These are phyloP conservation scores for Gila orcuttii DNA, from an alignment of 2,113 vertebrate species.

Conservation along the genomic window DNA sequence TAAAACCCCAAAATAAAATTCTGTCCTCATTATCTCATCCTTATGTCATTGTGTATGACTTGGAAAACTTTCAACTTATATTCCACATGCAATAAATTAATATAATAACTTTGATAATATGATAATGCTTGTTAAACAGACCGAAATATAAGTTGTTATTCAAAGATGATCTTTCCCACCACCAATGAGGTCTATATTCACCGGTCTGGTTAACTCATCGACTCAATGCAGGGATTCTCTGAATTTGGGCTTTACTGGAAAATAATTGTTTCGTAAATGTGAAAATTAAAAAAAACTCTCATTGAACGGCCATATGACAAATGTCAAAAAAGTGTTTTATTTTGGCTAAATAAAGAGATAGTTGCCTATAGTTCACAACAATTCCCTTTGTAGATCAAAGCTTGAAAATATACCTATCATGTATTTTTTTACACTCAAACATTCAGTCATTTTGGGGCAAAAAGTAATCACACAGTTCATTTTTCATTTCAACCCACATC, in stretches of 20 bases:
- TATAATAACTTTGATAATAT: background rate
- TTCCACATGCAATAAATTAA: background rate
- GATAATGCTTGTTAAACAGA: background rate
- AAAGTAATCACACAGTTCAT: background rate
- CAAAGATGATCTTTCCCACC: background rate
- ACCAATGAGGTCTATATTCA: too few relatives aligned
- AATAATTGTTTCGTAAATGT: background rate
- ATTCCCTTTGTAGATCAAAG: background rate
- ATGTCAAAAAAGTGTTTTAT: background rate
- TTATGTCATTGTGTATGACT: background rate
- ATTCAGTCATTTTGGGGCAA: background rate
- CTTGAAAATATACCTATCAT: background rate
- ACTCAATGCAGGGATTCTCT: background rate
- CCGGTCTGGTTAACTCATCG: too few relatives aligned
- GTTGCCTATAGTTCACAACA: background rate
- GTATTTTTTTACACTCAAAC: background rate
- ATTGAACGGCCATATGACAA: background rate
- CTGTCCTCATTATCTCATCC: background rate
- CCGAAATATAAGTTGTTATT: background rate
- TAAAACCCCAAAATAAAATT: background rate
- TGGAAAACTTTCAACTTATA: background rate
- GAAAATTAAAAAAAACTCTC: background rate
- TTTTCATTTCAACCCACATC: constrained; percentile 21
- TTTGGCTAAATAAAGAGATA: background rate
- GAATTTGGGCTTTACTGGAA: background rate